Evolutionary conservation across 1,140 invertebrate species (phyloP).

Genomic region (Tyrophagus putrescentiae): DNA sequence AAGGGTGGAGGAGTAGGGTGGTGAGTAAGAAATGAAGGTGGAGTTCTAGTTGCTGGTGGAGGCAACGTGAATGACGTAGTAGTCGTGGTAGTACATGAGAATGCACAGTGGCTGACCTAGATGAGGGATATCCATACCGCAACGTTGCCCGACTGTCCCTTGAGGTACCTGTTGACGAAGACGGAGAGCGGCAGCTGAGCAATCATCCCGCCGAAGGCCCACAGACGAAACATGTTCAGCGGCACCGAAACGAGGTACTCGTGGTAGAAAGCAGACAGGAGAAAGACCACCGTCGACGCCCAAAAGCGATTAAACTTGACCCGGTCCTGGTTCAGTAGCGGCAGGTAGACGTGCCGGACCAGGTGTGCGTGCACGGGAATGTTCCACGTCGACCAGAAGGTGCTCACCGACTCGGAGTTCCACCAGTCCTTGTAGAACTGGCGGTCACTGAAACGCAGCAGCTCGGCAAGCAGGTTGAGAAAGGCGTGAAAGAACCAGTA

Average conservation of each 20-base stretch:
- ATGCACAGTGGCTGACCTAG: constrained; percentile 95
- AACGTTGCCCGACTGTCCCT: constrained; percentile 35
- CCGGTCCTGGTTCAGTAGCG: constrained; percentile 59
- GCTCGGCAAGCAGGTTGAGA: constrained; percentile 80
- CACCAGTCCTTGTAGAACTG: constrained; percentile 98
- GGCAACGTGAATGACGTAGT: constrained; percentile 37
- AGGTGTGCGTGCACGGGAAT: constrained; percentile 85
- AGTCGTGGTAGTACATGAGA: constrained; percentile 99
- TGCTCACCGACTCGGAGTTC: constrained; percentile 84
- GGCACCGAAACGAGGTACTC: constrained; percentile 94
- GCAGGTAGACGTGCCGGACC: constrained; percentile 77
- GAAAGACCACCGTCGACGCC: constrained; percentile 73
- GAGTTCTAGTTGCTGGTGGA: background rate
- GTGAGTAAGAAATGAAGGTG: background rate
- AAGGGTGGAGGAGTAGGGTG: too few relatives aligned
- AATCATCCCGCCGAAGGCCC: constrained; percentile 96
- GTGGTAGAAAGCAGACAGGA: constrained; percentile 94
- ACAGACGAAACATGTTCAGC: constrained; percentile 85
- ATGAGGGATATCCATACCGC: constrained; percentile 45
- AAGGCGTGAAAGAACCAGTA: constrained; percentile 91
- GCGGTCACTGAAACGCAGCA: constrained; percentile 86
- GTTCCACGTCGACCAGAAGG: constrained; percentile 97
- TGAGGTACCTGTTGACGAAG: constrained; percentile 25
- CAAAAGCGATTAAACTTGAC: constrained; percentile 44
- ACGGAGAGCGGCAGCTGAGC: constrained; percentile 36